Conservation (phyloP, 2,888 invertebrate species). For the Tenodera sinensis region DNA sequence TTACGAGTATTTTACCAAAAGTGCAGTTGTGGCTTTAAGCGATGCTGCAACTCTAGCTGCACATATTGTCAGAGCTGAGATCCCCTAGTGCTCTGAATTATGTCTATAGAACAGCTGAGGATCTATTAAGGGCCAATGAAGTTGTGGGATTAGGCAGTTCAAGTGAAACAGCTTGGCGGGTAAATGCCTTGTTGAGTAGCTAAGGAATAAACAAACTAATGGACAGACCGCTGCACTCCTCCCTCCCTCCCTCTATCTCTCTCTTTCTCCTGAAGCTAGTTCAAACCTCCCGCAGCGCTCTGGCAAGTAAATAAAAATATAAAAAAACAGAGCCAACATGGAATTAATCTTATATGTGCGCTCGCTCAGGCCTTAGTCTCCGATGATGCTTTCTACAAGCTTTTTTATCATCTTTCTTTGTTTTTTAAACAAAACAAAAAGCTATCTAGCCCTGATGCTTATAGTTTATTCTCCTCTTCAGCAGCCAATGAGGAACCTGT, state of each 20-base stretch:
- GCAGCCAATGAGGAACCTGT: constrained; percentile 19
- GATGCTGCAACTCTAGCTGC: too few species aligned
- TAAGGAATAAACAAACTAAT: constrained; percentile 28
- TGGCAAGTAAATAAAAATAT: constrained; percentile 19
- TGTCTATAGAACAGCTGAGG: too few species aligned
- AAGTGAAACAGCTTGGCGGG: background rate
- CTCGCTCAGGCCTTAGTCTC: background rate
- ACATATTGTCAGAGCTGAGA: too few species aligned
- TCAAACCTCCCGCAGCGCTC: constrained; percentile 14
- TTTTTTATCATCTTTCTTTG: background rate
- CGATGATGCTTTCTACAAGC: background rate
- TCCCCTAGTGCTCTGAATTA: too few species aligned
- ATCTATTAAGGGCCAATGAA: too few species aligned
- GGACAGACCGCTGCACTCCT: constrained; percentile 20
- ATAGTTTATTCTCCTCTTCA: constrained; percentile 8
- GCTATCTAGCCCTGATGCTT: background rate
- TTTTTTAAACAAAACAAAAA: background rate
- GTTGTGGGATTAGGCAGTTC: background rate
- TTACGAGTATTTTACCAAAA: too few species aligned
- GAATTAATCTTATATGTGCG: constrained; percentile 22
- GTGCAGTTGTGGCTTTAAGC: too few species aligned
- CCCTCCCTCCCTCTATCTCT: background rate
- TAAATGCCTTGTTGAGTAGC: constrained; percentile 26
- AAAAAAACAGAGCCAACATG: constrained; percentile 10
- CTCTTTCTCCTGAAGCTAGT: background rate